These are phyloP conservation scores for Phylloscopus whistleri DNA, from an alignment of 2,113 vertebrate genomes.

Conservation along the genomic window DNA sequence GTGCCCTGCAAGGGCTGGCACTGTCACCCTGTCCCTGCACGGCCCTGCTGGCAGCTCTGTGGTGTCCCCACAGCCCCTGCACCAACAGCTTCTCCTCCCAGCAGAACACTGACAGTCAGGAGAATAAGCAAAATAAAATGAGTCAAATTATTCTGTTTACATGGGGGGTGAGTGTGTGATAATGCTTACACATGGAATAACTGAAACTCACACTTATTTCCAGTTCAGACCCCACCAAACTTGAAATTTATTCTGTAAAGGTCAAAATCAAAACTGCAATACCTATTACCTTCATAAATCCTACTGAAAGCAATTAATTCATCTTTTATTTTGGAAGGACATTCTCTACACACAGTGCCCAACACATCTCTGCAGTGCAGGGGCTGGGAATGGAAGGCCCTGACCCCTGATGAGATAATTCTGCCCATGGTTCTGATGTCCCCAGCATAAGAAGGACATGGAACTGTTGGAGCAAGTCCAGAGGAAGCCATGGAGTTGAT, in stretches of 20 bases:
- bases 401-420: not conserved
- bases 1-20: not conserved
- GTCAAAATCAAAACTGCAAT: not conserved
- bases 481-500: accelerated
- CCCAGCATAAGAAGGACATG: not conserved
- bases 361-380: not conserved
- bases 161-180: not conserved
- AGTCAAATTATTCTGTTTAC: not conserved
- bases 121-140: not conserved
- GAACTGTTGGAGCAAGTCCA: not conserved
- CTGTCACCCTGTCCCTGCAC: not conserved
- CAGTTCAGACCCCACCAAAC: not conserved
- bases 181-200: not conserved
- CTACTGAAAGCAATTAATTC: not conserved
- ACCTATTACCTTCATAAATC: not conserved
- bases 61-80: not conserved
- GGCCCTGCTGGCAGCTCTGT: not conserved
- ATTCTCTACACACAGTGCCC: not conserved
- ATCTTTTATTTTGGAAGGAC: not conserved
- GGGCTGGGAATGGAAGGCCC: not conserved
- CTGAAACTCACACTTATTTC: not conserved
- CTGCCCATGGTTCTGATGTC: not conserved
- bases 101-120: not conserved
- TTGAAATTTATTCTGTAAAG: not conserved
- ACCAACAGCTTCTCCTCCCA: not conserved